A percentile compares a stretch with the other conserved stretches of the same genome.
These are phyloP conservation scores for Planiliza haematocheilus DNA, from an alignment of 2,113 vertebrate species.

Conservation along the genomic window DNA sequence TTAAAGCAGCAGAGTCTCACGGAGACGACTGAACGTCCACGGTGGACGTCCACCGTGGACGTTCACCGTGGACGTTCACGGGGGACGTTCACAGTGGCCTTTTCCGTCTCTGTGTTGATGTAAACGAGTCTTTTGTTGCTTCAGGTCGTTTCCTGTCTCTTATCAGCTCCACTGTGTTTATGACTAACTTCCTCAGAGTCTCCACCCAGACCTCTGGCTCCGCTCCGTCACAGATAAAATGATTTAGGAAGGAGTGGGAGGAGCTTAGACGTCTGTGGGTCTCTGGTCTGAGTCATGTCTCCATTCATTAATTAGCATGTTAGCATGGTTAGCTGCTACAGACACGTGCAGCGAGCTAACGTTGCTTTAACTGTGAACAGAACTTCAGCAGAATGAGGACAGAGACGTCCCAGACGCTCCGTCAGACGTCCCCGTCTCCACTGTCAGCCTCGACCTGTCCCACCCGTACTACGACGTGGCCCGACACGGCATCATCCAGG, in stretches of 20 bases:
- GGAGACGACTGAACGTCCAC: too few relatives aligned
- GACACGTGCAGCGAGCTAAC: too few relatives aligned
- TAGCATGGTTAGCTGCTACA: too few relatives aligned
- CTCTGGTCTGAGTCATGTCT: too few relatives aligned
- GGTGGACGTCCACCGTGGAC: too few relatives aligned
- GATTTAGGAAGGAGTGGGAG: neutral
- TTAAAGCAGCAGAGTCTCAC: too few relatives aligned
- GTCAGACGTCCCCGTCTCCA: constrained; percentile 3
- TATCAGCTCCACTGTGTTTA: constrained; percentile 58
- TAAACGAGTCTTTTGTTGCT: too few relatives aligned
- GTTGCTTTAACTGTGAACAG: constrained; percentile 63
- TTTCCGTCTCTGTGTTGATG: too few relatives aligned
- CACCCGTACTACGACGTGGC: constrained; percentile 91
- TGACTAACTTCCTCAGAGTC: constrained; percentile 29
- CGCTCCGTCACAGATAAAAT: neutral
- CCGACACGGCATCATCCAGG: constrained; percentile 89
- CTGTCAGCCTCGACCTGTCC: constrained; percentile 64
- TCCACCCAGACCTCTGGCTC: constrained; percentile 11
- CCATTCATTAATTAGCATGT: too few relatives aligned
- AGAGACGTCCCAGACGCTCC: neutral
- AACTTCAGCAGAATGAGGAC: constrained; percentile 77
- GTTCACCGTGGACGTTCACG: too few relatives aligned
- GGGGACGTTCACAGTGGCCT: too few relatives aligned
- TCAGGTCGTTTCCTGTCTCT: constrained; percentile 56
- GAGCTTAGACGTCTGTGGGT: too few relatives aligned